Conservation (phyloP, 2,888 invertebrate genomes). For the Polydesmus complanatus region DNA sequence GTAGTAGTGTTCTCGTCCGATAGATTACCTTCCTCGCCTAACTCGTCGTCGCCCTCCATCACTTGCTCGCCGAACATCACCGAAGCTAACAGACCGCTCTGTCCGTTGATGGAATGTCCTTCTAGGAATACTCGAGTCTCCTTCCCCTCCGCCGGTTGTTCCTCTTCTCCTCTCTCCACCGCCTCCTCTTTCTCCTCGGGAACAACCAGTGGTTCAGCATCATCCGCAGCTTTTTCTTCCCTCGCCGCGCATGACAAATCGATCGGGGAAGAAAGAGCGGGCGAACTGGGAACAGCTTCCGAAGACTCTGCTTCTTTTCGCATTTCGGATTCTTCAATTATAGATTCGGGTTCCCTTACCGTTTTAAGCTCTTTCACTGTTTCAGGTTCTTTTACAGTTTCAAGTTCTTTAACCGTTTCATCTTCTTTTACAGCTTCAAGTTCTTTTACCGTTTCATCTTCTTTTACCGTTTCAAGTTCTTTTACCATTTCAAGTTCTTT, state of each 20-base stretch:
- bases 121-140: neutral
- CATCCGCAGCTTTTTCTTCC: neutral
- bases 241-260: neutral
- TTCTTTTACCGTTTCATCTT: too few species aligned
- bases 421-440: too few species aligned
- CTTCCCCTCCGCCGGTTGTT: conserved; percentile 13
- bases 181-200: conserved; percentile 13
- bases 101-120: conserved; percentile 2
- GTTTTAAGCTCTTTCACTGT: too few species aligned
- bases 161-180: conserved; percentile 15
- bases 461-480: too few species aligned
- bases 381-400: too few species aligned
- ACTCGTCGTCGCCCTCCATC: neutral
- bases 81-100: neutral
- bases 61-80: neutral
- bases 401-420: too few species aligned
- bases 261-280: neutral
- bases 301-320: too few species aligned
- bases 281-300: too few species aligned
- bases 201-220: neutral
- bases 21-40: neutral
- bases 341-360: too few species aligned
- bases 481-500: too few species aligned
- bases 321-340: too few species aligned
- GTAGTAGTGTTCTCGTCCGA: neutral